Evolutionary conservation across 2,797 vertebrate genomes (phyloP), one percentile per base, ranked within the genome.

Genomic region (Tamandua tetradactyla): DNA sequence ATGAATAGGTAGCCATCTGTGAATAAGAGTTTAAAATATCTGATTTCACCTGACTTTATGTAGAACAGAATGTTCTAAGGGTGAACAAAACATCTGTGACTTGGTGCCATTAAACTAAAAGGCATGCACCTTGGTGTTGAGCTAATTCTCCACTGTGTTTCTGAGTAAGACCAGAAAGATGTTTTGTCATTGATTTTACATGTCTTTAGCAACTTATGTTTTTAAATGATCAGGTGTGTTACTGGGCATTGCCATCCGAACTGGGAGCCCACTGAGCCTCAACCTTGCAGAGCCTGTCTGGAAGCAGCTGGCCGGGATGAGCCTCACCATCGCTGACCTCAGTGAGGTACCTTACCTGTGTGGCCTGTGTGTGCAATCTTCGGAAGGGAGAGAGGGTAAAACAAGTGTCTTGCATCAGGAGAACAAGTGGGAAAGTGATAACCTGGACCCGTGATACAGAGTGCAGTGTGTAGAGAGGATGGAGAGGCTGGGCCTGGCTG

Each of bases 251-350:
- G 99, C 99, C 59, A 99, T 99, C 97, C 99, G 99, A 40, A 99
- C 99, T 13, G 99, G 99, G 93, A 99, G 99, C 97, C 99, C 99
- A 49, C 98, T 99, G 87, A 99, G 99, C 97, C 99, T 99, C 96
- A 99, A 99, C 97, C 98, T 99, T 87, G 99, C 99, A 1, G 99
- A 99, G 97, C 99, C 99, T 2, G 99, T 99, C 11, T 99, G 99
- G 99, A 99, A 99, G 96, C 99, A 99, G 96, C 99, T 99, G 97
- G 99, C 99, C 52, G 99, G 99, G 96, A 99, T 99, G 99, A 99
- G 99, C 97, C 98, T 99, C 96, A 99, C 99, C 96, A 99, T 99
- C 64, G 99, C 99, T 96, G 99, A 99, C 99, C 99, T 99, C 97
- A 99, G 99, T 97, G 99, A 99, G 99, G 99, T 99, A 97, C 76